Conservation (phyloP, 2,797 vertebrate genomes). For the Typhlichthys subterraneus region DNA sequence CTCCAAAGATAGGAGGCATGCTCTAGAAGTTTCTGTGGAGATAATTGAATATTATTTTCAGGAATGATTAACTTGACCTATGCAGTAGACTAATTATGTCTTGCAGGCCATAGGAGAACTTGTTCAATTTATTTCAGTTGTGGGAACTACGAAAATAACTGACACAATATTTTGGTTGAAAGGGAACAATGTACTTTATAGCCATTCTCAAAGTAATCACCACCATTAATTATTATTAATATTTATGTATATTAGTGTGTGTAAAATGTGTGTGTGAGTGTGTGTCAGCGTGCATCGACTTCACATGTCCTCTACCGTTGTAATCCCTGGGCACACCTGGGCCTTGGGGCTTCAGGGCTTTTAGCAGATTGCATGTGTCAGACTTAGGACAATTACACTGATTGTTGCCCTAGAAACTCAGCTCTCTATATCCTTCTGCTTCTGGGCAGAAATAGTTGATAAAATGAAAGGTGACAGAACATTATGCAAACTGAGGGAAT, state of each 20-base stretch:
- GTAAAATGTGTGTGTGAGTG: conserved; percentile 10
- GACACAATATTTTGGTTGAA: conserved; percentile 45
- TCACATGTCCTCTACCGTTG: conserved; percentile 74
- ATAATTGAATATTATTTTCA: conserved; percentile 86
- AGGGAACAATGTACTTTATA: too few relatives aligned
- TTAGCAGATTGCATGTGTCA: conserved; percentile 81
- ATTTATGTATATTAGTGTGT: conserved; percentile 4
- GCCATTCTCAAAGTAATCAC: too few relatives aligned
- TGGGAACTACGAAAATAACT: conserved; percentile 70
- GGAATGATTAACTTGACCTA: conserved; percentile 84
- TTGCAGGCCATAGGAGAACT: conserved; percentile 67
- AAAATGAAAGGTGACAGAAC: conserved; percentile 68
- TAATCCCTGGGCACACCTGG: conserved; percentile 77
- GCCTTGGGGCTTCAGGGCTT: conserved; percentile 73
- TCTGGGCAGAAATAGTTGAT: conserved; percentile 13
- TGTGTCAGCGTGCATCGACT: conserved; percentile 40
- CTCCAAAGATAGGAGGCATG: conserved; percentile 76
- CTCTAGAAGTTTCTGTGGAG: conserved; percentile 75
- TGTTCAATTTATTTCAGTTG: conserved; percentile 74
- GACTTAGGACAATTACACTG: conserved; percentile 77
- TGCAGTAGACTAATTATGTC: conserved; percentile 81
- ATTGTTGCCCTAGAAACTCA: conserved; percentile 78
- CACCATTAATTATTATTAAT: too few relatives aligned
- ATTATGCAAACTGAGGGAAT: conserved; percentile 57
- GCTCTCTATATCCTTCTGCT: conserved; percentile 44